Percentiles rank a stretch among this genome's conserved stretches.
Conservation (phyloP, 2,888 invertebrate species). For the Lissocephala sabroskyi region DNA sequence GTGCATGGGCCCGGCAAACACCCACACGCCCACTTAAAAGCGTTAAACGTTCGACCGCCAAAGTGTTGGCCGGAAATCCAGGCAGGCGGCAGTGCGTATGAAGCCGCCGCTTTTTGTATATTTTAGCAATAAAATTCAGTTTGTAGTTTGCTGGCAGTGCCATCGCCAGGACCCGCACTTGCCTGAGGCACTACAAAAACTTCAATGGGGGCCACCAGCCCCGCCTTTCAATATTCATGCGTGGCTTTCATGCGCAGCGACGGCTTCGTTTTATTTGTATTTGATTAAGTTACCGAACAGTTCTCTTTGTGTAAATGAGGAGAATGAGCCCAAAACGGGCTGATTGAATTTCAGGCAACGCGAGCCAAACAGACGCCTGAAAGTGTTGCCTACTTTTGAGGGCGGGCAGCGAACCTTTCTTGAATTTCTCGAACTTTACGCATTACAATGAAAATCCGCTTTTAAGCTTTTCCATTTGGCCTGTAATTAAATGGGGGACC, state of each 20-base stretch:
- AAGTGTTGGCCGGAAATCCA: no score
- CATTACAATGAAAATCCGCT: no score
- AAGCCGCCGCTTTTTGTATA: slow-evolving; percentile 1
- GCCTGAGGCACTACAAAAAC: no score
- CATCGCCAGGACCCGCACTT: no score
- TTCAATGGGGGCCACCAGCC: neutral
- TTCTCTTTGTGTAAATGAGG: slow-evolving; percentile 1
- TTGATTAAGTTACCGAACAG: slow-evolving; percentile 25
- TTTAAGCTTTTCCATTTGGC: no score
- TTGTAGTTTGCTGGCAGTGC: slow-evolving; percentile 39
- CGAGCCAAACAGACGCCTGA: no score
- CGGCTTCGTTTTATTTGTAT: slow-evolving; percentile 9
- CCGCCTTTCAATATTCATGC: slow-evolving; percentile 56
- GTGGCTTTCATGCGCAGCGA: slow-evolving; percentile 20
- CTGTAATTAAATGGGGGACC: no score
- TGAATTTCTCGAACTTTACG: no score
- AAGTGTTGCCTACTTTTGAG: neutral
- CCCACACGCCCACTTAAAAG: slow-evolving; percentile 4
- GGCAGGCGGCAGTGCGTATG: no score
- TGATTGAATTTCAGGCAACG: neutral
- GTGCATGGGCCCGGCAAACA: slow-evolving; percentile 18
- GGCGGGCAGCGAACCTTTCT: neutral
- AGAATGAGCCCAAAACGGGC: neutral
- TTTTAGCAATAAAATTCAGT: slow-evolving; percentile 52
- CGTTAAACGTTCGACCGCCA: slow-evolving; percentile 33